Base-by-base conservation (phyloP, 2,888 invertebrate species). In the Trissoscelio sp. region DNA sequence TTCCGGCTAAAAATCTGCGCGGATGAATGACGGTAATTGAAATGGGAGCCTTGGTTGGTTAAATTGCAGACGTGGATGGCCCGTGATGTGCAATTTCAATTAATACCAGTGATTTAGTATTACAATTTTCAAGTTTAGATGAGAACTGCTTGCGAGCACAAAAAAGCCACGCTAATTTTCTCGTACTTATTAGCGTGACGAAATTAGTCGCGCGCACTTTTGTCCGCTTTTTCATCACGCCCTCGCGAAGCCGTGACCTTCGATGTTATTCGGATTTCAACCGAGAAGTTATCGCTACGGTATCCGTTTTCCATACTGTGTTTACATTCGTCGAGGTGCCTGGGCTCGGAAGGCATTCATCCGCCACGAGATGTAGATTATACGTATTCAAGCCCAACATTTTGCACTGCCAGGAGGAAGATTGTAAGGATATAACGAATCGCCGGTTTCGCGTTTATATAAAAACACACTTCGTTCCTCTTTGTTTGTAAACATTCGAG, bases 331-430 rank as follows among this genome's bases (percentile, higher is more conserved):
- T 46, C 28, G 51, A 70, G 31, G 53, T 34, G 46, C 60, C 37
- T 7, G n/a, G n/a, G 42, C 22, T 39, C 34, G 22, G 34, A 37
- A 55, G 70, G 77, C 67, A 77, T 80, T 75, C 67, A 67, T 81
- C 70, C 72, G 60, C 44, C 58, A 39, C 60, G 66, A 77, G 62
- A 72, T 73, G 58, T 42, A 78, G 81, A 78, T 78, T 81, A 67
- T 51, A 67, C 48, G 46, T 74, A 80, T 70, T 70, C 62, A 22
- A 66, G 37, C 62, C n/a, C n/a, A 72, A 57, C 67, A 60, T 67
- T 77, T 51, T 69, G 48, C 51, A 80, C 39, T 22, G 67, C 75
- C 69, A 31, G 28, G 0, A 48, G 69, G 46, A 28, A 77, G 67
- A 74, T 44, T n/a, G 57, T 58, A 44, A 64, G 64, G 57, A 74